Evolutionary conservation across 2,797 vertebrate genomes (phyloP), one percentile per base, ranked within the genome.

Genomic region (Hippoglossus hippoglossus): DNA sequence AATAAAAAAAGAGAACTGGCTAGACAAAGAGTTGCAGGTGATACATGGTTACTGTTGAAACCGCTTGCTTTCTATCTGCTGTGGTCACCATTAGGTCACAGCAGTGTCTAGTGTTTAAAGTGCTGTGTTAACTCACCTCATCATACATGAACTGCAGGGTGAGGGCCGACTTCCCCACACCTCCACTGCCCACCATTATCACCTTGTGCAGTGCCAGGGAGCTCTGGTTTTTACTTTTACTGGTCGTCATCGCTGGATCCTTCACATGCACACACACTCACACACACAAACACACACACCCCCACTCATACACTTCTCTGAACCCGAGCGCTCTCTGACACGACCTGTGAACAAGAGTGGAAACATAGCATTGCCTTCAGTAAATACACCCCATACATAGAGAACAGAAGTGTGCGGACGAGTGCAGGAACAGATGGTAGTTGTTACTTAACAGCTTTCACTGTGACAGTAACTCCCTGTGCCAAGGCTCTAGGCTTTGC

Each of bases 71-170:
- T 55, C 25, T 12, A 31, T 13, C 22, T 28, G 22, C 12, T 0
- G 41, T 51, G 46, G 3, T 36, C 53, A 54, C 22, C 18, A 59
- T 58, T 5, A 70, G 19, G 4, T 19, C 9, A 0, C 0, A 6
- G 6, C 1, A 18, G 53, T 55, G 21, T 26, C 24, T 7, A 0
- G 46, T 26, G 49, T 50, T 24, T 0, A 31, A 4, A 19, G 1
- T 7, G 1, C 1, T 26, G 78, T 63, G 57, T 46, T 3, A 49
- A 81, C 91, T 92, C 90, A 99, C 98, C 98, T 99, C 98, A 80
- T 99, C 98, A 8, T 99, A 99, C 98, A 99, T 99, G 88, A 99
- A 99, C 89, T 99, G 98, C 70, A 99, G 94, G 0, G 98, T 99
- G 84, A 99, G 94, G 22, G 98, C 98, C 0, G 97, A 99, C 94